Conservation (phyloP, 2,113 vertebrate genomes). For the Zapornia atra region DNA sequence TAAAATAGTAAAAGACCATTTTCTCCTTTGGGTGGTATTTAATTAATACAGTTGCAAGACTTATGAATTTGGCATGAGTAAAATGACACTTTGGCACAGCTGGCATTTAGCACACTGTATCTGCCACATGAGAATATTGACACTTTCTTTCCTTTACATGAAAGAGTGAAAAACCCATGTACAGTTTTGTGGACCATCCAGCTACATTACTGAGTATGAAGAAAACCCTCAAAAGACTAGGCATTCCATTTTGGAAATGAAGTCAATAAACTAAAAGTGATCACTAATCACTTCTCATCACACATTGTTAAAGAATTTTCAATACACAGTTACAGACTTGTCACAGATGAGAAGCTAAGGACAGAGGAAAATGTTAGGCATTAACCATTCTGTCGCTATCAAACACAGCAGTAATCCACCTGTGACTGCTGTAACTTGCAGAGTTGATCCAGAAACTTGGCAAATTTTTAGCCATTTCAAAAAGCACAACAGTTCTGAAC, state of each 20-base stretch:
- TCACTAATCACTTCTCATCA: not conserved
- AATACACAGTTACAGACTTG: not conserved
- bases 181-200: not conserved
- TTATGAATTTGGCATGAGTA: not conserved
- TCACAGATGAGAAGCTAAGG: conserved; percentile 34
- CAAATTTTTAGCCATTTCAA: not conserved
- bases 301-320: not conserved
- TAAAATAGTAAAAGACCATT: not conserved
- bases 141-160: not conserved
- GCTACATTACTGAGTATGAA: not conserved
- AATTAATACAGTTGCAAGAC: not conserved
- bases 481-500: not conserved
- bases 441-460: not conserved
- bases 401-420: not conserved
- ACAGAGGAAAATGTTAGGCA: not conserved
- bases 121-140: not conserved
- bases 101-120: not conserved
- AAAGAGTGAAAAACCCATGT: not conserved
- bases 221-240: not conserved
- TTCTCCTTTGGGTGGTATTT: not conserved
- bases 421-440: not conserved
- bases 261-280: not conserved
- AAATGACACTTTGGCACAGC: not conserved
- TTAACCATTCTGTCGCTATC: not conserved
- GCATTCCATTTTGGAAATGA: not conserved